phyloP scores from a whole-genome alignment of 2,113 vertebrate genomes.

The Daphoenositta chrysoptera region DNA sequence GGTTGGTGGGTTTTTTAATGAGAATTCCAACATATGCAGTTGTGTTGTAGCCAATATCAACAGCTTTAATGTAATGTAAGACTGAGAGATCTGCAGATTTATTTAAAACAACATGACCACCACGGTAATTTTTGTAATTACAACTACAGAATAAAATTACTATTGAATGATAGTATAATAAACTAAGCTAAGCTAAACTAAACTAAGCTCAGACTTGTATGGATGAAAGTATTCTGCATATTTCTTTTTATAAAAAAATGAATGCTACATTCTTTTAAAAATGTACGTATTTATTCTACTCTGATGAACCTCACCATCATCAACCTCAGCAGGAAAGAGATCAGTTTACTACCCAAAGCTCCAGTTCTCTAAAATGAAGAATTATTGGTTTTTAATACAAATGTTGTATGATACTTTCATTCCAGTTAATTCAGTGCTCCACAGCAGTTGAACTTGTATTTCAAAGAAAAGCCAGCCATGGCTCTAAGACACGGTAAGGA shows the following conservation, averaged over 20 bases:
- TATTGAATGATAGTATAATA: not conserved
- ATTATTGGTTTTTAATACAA: not conserved
- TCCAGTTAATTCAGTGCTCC: slow-evolving; percentile 66
- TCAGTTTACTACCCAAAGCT: not conserved
- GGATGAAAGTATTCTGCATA: not conserved
- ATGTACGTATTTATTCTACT: not conserved
- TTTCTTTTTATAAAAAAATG: not conserved
- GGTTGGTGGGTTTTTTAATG: not conserved
- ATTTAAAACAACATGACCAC: not conserved
- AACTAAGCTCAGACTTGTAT: not conserved
- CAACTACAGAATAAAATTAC: not conserved
- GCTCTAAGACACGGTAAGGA: not conserved
- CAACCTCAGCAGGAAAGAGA: not conserved
- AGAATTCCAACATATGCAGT: not conserved
- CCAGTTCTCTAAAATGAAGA: not conserved
- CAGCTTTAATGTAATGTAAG: not conserved
- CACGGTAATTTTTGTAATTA: not conserved
- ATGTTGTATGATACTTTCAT: not conserved
- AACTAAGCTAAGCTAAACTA: not conserved
- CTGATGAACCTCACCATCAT: not conserved
- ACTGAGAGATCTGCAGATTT: not conserved
- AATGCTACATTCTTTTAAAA: not conserved
- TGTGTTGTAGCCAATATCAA: not conserved
- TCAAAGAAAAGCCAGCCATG: not conserved
- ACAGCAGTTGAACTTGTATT: not conserved